Base-by-base conservation (phyloP, 2,888 invertebrate genomes). In the Phortica okadai region DNA sequence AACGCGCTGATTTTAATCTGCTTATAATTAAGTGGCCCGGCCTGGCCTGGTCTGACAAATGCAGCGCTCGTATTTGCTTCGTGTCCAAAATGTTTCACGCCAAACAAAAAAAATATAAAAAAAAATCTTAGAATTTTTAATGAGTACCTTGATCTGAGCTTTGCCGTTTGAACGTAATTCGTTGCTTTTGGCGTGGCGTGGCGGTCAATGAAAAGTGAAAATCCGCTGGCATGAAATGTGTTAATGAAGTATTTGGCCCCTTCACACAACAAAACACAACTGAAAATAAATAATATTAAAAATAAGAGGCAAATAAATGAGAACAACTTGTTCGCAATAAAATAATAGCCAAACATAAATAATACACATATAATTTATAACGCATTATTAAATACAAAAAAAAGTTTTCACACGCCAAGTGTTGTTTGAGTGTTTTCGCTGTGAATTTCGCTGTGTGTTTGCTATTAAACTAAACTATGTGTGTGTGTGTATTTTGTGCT, bases 1-100 rank as follows among this genome's bases (percentile, higher is more conserved):
- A 72, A 75, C 58, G 54, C 25, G 70, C 41, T 54, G 33, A 72
- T 70, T 45, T 45, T 42, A 50, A 70, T 70, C 69, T 70, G 33
- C 33, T 33, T 5, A 16, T 25, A 50, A 70, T 50, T 70, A 21
- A 70, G 69, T 25, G 50, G 21, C 62, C 16, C n/a, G 21, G 21
- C 62, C 16, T 16, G 21, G 50, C 50, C 8, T 6, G 21, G 62
- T 8, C 62, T 56, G 56, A 25, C n/a, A 62, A 62, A 25, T 25
- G 16, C 33, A 14, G 44, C n/a, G 44, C n/a, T 42, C 42, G 67
- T 44, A 14, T 44, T 1, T 4, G 14, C 11, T 41, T 64, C 1
- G 59, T n/a, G 64, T 64, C 41, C 16, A 14, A 14, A 50, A 50
- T 50, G 8, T 50, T 14, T 6, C 50, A 14, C 50, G 14, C 6